Conservation (phyloP, 1,140 invertebrate species). For the Hylyphantes graminicola region DNA sequence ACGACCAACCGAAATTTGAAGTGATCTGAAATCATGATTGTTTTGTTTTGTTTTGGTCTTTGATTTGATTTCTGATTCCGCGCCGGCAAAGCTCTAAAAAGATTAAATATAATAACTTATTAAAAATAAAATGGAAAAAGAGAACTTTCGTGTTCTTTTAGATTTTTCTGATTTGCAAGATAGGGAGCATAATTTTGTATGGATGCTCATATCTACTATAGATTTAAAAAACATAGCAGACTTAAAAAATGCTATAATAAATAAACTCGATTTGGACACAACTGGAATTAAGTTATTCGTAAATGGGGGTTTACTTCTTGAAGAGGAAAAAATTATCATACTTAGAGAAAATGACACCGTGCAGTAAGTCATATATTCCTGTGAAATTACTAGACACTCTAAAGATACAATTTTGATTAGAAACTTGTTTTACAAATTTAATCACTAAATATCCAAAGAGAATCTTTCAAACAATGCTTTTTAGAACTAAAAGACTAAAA, state of each 20-base stretch:
- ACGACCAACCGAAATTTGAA: too few species aligned
- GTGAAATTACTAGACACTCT: too few species aligned
- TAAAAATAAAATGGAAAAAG: neutral
- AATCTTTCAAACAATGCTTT: too few species aligned
- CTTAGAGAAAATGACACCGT: constrained; percentile 33
- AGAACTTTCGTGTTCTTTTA: constrained; percentile 1
- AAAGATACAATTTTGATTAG: too few species aligned
- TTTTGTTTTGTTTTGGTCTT: too few species aligned
- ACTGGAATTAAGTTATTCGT: neutral
- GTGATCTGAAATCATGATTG: too few species aligned
- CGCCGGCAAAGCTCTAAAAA: too few species aligned
- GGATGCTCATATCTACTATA: constrained; percentile 18
- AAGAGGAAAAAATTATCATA: constrained; percentile 14
- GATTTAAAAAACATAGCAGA: constrained; percentile 13
- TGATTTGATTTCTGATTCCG: too few species aligned
- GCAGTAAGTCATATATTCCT: neutral
- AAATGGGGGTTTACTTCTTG: constrained; percentile 5
- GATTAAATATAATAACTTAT: neutral
- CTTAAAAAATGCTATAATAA: constrained; percentile 14
- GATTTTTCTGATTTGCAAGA: constrained; percentile 18
- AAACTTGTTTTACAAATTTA: too few species aligned
- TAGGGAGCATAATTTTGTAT: neutral
- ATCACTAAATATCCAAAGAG: too few species aligned
- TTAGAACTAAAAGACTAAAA: too few species aligned
- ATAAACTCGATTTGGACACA: neutral